Base-by-base conservation (phyloP, 2,888 invertebrate species). In the Margaritifera margaritifera region DNA sequence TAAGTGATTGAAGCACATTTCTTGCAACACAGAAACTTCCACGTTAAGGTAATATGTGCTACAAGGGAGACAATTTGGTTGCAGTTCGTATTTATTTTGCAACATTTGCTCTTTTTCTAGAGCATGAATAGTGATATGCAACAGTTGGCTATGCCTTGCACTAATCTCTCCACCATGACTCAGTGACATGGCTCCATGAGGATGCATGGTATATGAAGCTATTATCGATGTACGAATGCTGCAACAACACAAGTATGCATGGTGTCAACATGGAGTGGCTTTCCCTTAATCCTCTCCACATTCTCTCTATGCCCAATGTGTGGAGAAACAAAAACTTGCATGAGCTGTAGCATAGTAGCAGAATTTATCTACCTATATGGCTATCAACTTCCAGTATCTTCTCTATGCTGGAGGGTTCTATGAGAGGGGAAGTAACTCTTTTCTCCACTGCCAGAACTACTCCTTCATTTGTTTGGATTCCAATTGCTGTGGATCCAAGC, bases 371-470 rank as follows among this genome's bases (percentile, higher is more conserved):
- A 92, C 93, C 99, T 87, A 99, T 97, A 87, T 99, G 99, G 81
- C 94, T 94, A 90, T 99, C 99, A 15, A 99, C 95, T 92, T 99
- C 98, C 18, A 98, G 97, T 85, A 99, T 98, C 92, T 99, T 99
- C 90, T 99, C 99, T 80, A 99, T 97, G 18, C 98, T 97, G 27
- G 95, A 95, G 6, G 98, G 94, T 86, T 98, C 98, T 96, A 99
- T 98, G 68, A 99, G 91, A 0, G 96, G 93, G 1, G 99, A 99
- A 1, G 98, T 99, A 58, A 99, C 97, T 80, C 99, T 93, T 90
- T 99, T 99, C 89, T 99, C 99, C 0, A 98, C 99, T 1, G 99
- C 98, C 82, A 99, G 90, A 50, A 99, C 95, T 53, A 99, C 97
- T 56, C 99, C 99, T 91, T 99, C 98, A 0, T 93, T 93, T 1